Percentiles rank a stretch among this genome's conserved stretches.
Evolutionary conservation across 1,140 invertebrate species (phyloP).

Genomic region (Luehdorfia chinensis): DNA sequence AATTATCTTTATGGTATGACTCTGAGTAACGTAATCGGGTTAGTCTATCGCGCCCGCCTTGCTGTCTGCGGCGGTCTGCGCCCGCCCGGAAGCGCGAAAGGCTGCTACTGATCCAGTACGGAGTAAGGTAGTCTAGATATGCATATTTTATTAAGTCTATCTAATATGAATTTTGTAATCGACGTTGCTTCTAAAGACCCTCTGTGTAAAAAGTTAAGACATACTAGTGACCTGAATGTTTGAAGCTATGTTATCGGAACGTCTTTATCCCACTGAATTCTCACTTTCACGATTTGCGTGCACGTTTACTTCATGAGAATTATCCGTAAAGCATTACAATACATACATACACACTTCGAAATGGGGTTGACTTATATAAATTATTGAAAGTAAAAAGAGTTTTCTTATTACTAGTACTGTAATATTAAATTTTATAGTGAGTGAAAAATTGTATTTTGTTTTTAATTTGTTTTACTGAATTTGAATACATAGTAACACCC

Average conservation of each 20-base stretch:
- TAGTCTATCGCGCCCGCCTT: conserved; percentile 16
- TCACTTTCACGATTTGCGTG: conserved; percentile 70
- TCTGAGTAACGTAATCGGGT: conserved; percentile 46
- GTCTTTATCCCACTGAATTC: conserved; percentile 70
- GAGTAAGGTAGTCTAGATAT: conserved; percentile 71
- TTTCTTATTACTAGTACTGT: conserved; percentile 75
- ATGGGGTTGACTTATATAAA: conserved; percentile 74
- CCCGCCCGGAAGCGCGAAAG: conserved; percentile 8
- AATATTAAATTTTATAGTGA: conserved; percentile 77
- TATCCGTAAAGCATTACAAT: conserved; percentile 35
- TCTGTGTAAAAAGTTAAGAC: conserved; percentile 76
- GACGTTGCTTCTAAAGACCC: conserved; percentile 75
- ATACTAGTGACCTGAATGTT: conserved; percentile 76
- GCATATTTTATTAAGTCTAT: conserved; percentile 76
- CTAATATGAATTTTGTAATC: conserved; percentile 76
- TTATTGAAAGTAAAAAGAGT: conserved; percentile 71
- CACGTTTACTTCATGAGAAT: conserved; percentile 65
- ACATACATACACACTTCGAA: conserved; percentile 54
- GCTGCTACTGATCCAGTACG: conserved; percentile 35
- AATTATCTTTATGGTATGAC: conserved; percentile 71
- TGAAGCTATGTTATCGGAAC: conserved; percentile 66
- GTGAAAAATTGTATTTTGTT: conserved; percentile 76
- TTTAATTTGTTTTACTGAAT: conserved; percentile 75
- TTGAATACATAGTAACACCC: conserved; percentile 75
- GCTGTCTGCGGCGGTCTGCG: conserved; percentile 13